These are phyloP conservation scores for Cantharis flavilabris DNA, from an alignment of 2,888 invertebrate species.

Conservation along the genomic window DNA sequence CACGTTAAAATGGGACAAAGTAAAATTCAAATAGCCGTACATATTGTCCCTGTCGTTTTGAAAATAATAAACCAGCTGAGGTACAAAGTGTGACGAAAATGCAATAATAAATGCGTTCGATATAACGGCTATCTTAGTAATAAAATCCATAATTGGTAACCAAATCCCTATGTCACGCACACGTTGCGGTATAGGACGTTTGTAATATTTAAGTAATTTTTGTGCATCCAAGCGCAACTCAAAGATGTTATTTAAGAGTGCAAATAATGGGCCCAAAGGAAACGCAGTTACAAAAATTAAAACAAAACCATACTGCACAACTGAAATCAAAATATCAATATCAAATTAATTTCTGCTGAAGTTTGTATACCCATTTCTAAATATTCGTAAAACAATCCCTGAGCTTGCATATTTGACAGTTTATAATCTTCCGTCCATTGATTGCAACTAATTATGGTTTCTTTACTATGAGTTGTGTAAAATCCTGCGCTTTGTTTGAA, in stretches of 20 bases:
- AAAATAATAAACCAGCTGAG: slow-evolving; percentile 70
- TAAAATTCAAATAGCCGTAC: slow-evolving; percentile 70
- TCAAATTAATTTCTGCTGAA: not conserved
- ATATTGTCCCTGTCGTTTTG: slow-evolving; percentile 57
- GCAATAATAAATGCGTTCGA: slow-evolving; percentile 80
- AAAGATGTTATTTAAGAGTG: slow-evolving; percentile 79
- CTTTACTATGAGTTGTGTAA: slow-evolving; percentile 52
- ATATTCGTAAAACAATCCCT: slow-evolving; percentile 80
- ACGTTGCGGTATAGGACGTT: slow-evolving; percentile 74
- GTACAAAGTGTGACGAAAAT: slow-evolving; percentile 83
- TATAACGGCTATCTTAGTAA: slow-evolving; percentile 76
- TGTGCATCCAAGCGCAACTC: slow-evolving; percentile 84
- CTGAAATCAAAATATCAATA: slow-evolving; percentile 52
- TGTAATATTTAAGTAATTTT: slow-evolving; percentile 75
- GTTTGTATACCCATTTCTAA: slow-evolving; percentile 76
- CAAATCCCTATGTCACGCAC: slow-evolving; percentile 80
- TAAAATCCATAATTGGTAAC: slow-evolving; percentile 73
- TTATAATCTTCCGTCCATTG: slow-evolving; percentile 79
- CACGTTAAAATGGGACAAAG: slow-evolving; percentile 69
- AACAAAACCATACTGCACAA: slow-evolving; percentile 84
- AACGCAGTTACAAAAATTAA: slow-evolving; percentile 86
- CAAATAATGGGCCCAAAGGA: slow-evolving; percentile 82
- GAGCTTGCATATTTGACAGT: slow-evolving; percentile 65
- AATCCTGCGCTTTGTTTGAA: slow-evolving; percentile 57
- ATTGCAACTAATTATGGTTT: slow-evolving; percentile 59